Conservation (phyloP, 2,113 vertebrate genomes). For the Xenotilapia leptura region DNA sequence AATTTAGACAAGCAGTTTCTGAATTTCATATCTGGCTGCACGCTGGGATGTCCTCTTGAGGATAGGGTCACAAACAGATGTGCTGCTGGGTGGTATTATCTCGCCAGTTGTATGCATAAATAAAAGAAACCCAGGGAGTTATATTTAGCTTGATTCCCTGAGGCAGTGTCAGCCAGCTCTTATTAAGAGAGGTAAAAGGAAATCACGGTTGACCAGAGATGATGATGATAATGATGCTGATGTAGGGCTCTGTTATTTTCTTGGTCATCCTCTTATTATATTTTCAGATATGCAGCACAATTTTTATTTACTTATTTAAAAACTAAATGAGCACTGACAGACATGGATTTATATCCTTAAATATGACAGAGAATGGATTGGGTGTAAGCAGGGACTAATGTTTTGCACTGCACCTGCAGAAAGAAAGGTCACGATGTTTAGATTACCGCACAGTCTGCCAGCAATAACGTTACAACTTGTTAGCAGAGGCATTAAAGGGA, state of each 20-base stretch:
- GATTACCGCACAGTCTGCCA: background rate
- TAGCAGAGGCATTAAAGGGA: background rate
- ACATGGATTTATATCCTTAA: background rate
- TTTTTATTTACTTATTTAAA: background rate
- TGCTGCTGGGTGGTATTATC: background rate
- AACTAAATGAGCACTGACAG: background rate
- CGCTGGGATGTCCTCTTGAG: background rate
- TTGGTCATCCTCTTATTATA: background rate
- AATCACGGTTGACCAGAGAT: background rate
- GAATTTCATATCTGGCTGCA: background rate
- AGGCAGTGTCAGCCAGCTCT: background rate
- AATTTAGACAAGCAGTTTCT: background rate
- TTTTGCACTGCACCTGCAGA: background rate
- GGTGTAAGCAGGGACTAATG: background rate
- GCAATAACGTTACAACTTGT: background rate
- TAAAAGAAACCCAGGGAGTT: background rate
- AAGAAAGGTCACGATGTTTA: background rate
- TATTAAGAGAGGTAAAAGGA: background rate
- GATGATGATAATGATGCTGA: background rate
- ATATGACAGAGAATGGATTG: background rate
- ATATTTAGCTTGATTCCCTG: background rate
- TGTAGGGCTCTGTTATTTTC: background rate
- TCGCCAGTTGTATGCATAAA: background rate
- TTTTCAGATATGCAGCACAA: background rate
- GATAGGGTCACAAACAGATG: background rate